Conservation (phyloP, 2,888 invertebrate genomes). For the Drosophila atroscutellata region DNA sequence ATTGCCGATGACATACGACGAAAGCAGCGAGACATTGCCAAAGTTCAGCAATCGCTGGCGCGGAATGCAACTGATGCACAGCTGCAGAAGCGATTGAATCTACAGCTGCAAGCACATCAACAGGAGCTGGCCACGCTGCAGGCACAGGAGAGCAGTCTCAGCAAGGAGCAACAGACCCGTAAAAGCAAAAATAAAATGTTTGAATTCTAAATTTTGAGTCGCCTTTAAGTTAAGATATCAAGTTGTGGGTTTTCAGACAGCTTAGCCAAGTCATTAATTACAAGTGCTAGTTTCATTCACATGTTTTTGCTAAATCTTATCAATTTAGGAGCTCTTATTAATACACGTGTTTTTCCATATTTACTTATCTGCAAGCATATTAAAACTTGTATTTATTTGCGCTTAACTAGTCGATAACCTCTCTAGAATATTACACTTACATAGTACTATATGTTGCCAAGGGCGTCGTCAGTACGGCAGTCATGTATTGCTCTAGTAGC, state of each 20-base stretch:
- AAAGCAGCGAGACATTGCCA: slow-evolving; percentile 88
- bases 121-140: slow-evolving; percentile 87
- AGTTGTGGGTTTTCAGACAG: not conserved
- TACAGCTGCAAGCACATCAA: slow-evolving; percentile 87
- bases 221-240: not conserved
- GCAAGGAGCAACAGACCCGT: slow-evolving; percentile 89
- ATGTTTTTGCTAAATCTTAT: not conserved
- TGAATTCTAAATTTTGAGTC: slow-evolving; percentile 87
- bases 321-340: not conserved
- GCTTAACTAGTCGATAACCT: not conserved
- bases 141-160: slow-evolving; percentile 88
- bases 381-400: not conserved
- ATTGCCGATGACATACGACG: slow-evolving; percentile 90
- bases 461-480: slow-evolving; percentile 77
- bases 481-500: slow-evolving; percentile 89
- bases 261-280: not conserved
- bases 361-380: not conserved
- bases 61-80: slow-evolving; percentile 87
- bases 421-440: not conserved
- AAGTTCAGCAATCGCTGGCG: slow-evolving; percentile 88
- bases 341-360: not conserved
- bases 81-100: slow-evolving; percentile 87
- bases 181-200: slow-evolving; percentile 91
- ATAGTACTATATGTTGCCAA: slow-evolving; percentile 49
- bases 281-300: too few relatives aligned